Base-by-base conservation (phyloP, 2,797 vertebrate species). In the Peromyscus eremicus region DNA sequence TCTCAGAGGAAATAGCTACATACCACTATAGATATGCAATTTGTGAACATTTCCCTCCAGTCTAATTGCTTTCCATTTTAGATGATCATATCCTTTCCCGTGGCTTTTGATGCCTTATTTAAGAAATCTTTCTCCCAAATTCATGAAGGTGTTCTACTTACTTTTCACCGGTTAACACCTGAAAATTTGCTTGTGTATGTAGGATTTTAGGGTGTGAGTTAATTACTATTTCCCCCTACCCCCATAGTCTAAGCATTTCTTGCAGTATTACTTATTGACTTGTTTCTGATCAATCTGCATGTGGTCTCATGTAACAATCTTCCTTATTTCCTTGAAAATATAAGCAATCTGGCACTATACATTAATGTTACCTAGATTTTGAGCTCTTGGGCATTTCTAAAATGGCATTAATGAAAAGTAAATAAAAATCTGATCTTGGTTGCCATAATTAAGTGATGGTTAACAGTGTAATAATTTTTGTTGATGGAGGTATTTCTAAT, bases 321-420 rank as follows among this genome's bases (percentile, higher is more conserved):
- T 93, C 60, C 62, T 93, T 77, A 77, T 82, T 91, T 81, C 14
- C 52, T 81, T 94, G 86, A 90, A 86, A 80, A 64, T 94, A 66
- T 93, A 87, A 95, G 2, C 88, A 94, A 82, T 52, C 16, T 82
- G 81, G 92, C 43, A 91, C 66, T 32, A 77, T 70, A 75, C 79
- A 73, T 87, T 89, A 64, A 85, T 11, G 46, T 93, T 95, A 7
- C 3, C 14, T 91, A 79, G 17, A 75, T 64, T 96, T 90, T 87
- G 64, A 89, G 12, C 34, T 94, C 13, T 52, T 83, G 34, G 21
- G 49, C 27, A 85, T 57, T 46, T 92, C 52, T 82, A 37, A 93
- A 64, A 13, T 80, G 62, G 93, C 71, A 55, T 87, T 83, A 57
- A 46, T 57, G 34, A 87, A 66, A 52, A 94, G 66, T 57, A 91